Percentiles rank a stretch among this genome's conserved stretches.
Conservation (phyloP, 2,113 vertebrate genomes). For the Lampris incognitus region DNA sequence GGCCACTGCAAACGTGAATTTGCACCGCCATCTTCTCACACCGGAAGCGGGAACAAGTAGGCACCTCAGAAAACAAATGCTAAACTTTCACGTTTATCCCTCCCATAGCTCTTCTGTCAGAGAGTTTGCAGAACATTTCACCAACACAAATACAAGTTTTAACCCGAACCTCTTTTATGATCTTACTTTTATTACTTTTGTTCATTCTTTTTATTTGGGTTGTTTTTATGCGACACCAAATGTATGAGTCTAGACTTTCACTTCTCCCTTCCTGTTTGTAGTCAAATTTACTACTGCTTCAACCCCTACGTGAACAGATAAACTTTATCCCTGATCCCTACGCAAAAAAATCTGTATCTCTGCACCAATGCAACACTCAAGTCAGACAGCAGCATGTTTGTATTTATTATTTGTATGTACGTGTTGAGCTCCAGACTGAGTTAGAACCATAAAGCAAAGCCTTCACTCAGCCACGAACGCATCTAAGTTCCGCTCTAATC, state of each 20-base stretch:
- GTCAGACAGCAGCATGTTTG: no score
- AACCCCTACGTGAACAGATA: constrained; percentile 42
- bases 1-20: no score
- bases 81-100: not conserved
- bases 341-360: constrained; percentile 23
- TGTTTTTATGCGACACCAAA: constrained; percentile 39
- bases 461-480: no score
- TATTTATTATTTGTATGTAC: no score
- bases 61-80: not conserved
- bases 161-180: constrained; percentile 7
- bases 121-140: not conserved
- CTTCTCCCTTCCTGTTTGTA: constrained; percentile 20
- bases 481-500: no score
- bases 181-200: constrained; percentile 42
- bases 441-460: no score
- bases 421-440: no score
- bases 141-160: not conserved
- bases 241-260: constrained; percentile 13
- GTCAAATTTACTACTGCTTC: constrained; percentile 37
- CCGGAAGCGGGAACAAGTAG: not conserved
- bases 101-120: not conserved
- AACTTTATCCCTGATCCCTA: constrained; percentile 28
- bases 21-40: not conserved
- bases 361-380: no score
- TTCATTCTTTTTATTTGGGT: constrained; percentile 55